A percentile compares a stretch with the other conserved stretches of the same genome.
phyloP scores from a whole-genome alignment of 2,888 invertebrate species.

The Hemithea aestivaria region DNA sequence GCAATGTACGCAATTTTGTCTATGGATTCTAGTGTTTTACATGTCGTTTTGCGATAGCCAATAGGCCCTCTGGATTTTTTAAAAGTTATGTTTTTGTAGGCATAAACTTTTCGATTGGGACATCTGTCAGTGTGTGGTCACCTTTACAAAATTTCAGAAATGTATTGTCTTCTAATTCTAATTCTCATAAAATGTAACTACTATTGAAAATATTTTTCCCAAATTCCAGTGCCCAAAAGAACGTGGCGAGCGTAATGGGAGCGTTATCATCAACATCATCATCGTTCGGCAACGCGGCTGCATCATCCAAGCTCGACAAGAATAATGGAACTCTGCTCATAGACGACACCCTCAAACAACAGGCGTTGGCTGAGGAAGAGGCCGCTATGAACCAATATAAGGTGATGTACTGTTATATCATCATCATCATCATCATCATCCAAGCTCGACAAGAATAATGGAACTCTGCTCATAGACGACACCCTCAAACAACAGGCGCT shows the following conservation, averaged over 20 bases:
- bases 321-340: constrained; percentile 84
- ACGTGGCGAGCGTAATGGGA: constrained; percentile 93
- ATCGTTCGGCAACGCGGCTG: constrained; percentile 91
- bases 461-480: too few species aligned
- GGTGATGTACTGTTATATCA: constrained; percentile 78
- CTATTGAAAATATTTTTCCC: background rate
- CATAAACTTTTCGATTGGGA: too few species aligned
- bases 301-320: constrained; percentile 84
- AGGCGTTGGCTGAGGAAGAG: constrained; percentile 96
- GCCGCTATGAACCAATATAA: constrained; percentile 97
- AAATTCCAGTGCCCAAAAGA: constrained; percentile 86
- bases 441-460: background rate
- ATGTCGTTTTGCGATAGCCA: too few species aligned
- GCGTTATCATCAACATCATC: constrained; percentile 93
- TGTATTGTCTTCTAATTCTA: too few species aligned
- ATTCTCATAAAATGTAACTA: background rate
- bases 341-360: constrained; percentile 90
- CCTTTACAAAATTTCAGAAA: too few species aligned
- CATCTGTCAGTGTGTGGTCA: too few species aligned
- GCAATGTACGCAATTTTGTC: too few species aligned
- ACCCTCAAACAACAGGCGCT: too few species aligned
- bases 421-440: too few species aligned
- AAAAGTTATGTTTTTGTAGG: too few species aligned
- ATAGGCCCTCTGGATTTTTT: too few species aligned
- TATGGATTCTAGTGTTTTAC: too few species aligned